These are phyloP conservation scores for Torymus tubicola DNA, from an alignment of 2,888 invertebrate species.

Conservation along the genomic window DNA sequence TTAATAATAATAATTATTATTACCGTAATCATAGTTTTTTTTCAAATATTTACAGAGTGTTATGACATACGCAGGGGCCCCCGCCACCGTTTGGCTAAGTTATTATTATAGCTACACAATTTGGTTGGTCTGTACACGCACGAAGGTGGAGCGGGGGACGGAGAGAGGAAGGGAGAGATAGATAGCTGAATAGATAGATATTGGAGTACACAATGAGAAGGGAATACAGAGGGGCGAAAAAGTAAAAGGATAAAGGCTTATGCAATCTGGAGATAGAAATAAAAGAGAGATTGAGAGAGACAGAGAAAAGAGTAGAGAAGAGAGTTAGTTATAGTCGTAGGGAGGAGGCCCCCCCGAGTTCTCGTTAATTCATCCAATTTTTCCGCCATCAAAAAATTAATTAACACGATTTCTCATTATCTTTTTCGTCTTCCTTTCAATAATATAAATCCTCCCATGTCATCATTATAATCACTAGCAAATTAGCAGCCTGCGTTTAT, in stretches of 20 bases:
- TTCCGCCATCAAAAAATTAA: conserved; percentile 48
- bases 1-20: conserved; percentile 65
- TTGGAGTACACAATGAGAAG: conserved; percentile 17
- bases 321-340: conserved; percentile 43
- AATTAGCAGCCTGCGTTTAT: conserved; percentile 68
- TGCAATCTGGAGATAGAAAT: conserved; percentile 23
- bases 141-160: conserved; percentile 59
- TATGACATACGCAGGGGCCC: conserved; percentile 67
- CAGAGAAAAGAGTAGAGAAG: conserved; percentile 17
- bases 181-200: conserved; percentile 19
- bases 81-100: conserved; percentile 63
- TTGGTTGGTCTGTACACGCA: conserved; percentile 72
- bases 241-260: conserved; percentile 17
- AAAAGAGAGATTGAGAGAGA: conserved; percentile 32
- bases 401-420: conserved; percentile 34
- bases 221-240: too few species aligned
- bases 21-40: conserved; percentile 58
- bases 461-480: conserved; percentile 57
- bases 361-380: conserved; percentile 25
- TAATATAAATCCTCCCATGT: conserved; percentile 68
- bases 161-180: conserved; percentile 64
- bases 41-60: conserved; percentile 72
- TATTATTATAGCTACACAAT: conserved; percentile 66
- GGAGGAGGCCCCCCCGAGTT: conserved; percentile 52
- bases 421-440: conserved; percentile 33